Percentiles rank a stretch among this genome's conserved stretches.
These are phyloP conservation scores for Sinocyclocheilus maitianheensis DNA, from an alignment of 2,113 vertebrate species.

Conservation along the genomic window DNA sequence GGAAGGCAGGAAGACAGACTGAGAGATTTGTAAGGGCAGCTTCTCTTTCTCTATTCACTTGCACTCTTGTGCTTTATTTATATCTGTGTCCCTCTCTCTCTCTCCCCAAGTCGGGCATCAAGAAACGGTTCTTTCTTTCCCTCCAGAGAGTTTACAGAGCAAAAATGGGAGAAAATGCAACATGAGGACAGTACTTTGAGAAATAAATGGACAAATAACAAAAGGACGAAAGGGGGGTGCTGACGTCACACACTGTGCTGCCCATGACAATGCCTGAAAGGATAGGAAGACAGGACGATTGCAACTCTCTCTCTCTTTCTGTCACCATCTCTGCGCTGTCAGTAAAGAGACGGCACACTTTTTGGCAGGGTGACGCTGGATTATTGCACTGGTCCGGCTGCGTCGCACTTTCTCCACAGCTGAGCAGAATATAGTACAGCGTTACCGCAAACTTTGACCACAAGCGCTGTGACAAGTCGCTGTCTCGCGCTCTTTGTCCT, in stretches of 20 bases:
- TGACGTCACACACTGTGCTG: conserved; percentile 78
- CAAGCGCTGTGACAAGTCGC: conserved; percentile 29
- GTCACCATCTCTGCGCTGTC: not conserved
- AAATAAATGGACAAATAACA: conserved; percentile 65
- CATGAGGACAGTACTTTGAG: conserved; percentile 49
- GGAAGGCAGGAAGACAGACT: conserved; percentile 71
- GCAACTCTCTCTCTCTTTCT: conserved; percentile 27
- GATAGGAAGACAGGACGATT: conserved; percentile 52
- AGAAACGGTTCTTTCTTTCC: conserved; percentile 14
- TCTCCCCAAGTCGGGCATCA: not conserved
- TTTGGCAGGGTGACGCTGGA: conserved; percentile 52
- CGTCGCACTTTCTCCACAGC: conserved; percentile 23
- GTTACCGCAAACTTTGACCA: conserved; percentile 5
- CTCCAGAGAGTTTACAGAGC: not conserved
- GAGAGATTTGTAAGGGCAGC: conserved; percentile 62
- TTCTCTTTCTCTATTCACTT: conserved; percentile 49
- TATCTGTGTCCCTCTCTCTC: conserved; percentile 4
- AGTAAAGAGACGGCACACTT: conserved; percentile 7
- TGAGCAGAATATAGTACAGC: conserved; percentile 49
- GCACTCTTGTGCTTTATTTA: conserved; percentile 22
- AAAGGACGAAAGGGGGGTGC: conserved; percentile 53
- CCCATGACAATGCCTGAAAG: conserved; percentile 77
- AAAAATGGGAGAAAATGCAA: not conserved
- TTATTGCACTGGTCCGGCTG: conserved; percentile 48
- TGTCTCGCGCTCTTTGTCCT: conserved; percentile 26